A percentile compares a stretch with the other conserved stretches of the same genome.
These are phyloP conservation scores for Semnornis frantzii DNA, from an alignment of 2,113 vertebrate genomes.

Conservation along the genomic window DNA sequence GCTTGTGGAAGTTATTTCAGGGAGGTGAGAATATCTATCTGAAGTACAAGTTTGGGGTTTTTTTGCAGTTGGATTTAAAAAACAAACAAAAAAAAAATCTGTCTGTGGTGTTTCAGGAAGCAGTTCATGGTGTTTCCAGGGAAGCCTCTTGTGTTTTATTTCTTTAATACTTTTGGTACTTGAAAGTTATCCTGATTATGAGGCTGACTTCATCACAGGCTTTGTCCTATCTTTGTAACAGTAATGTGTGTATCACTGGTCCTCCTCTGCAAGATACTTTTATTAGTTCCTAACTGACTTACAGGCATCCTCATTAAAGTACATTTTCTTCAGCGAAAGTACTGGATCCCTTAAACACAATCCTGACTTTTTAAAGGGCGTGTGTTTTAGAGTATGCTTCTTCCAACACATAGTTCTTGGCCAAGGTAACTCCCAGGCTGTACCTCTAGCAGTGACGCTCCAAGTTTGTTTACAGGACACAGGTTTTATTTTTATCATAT, in stretches of 20 bases:
- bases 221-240: neutral
- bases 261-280: neutral
- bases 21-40: neutral
- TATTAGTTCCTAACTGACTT: neutral
- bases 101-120: neutral
- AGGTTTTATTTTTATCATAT: slow-evolving; percentile 45
- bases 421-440: neutral
- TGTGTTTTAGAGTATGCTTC: neutral
- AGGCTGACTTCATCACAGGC: neutral
- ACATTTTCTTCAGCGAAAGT: neutral
- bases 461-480: slow-evolving; percentile 21
- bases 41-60: neutral
- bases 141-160: neutral
- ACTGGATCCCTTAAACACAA: neutral
- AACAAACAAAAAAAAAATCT: neutral
- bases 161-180: neutral
- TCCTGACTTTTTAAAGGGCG: neutral
- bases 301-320: neutral
- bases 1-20: neutral
- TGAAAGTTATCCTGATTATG: neutral
- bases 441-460: neutral
- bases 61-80: neutral
- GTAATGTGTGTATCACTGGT: neutral
- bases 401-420: neutral
- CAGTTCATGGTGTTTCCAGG: neutral